Percentiles rank a stretch among this genome's conserved stretches.
Conservation (phyloP, 2,888 invertebrate genomes). For the Ophonus ardosiacus region DNA sequence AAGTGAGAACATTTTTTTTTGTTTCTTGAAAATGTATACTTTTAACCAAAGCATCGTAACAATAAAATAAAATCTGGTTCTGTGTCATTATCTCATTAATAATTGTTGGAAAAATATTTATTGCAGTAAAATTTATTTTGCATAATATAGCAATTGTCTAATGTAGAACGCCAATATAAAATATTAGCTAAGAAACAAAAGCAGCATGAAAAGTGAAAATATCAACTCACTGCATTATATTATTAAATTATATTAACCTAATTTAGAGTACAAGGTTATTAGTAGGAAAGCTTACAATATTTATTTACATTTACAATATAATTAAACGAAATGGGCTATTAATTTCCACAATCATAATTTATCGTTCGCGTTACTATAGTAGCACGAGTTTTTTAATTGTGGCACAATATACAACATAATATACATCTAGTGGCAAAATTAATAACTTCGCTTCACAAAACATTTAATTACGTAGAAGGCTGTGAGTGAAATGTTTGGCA, state of each 20-base stretch:
- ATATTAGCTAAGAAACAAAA: background rate
- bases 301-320: background rate
- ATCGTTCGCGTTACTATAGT: background rate
- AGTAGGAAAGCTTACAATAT: background rate
- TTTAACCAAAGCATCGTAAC: no score
- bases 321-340: constrained; percentile 9
- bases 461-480: constrained; percentile 19
- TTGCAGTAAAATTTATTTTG: no score
- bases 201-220: background rate
- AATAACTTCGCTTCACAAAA: background rate
- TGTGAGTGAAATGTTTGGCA: background rate
- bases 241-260: constrained; percentile 9
- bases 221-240: background rate
- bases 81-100: no score
- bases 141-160: background rate
- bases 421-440: background rate
- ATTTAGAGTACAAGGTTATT: background rate
- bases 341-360: constrained; percentile 14
- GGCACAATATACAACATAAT: background rate
- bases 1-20: no score
- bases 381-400: background rate
- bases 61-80: no score
- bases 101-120: no score
- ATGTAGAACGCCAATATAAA: background rate
- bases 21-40: no score